Percentiles rank a stretch among this genome's conserved stretches.
These are phyloP conservation scores for Homalodisca vitripennis DNA, from an alignment of 1,140 invertebrate genomes.

Conservation along the genomic window DNA sequence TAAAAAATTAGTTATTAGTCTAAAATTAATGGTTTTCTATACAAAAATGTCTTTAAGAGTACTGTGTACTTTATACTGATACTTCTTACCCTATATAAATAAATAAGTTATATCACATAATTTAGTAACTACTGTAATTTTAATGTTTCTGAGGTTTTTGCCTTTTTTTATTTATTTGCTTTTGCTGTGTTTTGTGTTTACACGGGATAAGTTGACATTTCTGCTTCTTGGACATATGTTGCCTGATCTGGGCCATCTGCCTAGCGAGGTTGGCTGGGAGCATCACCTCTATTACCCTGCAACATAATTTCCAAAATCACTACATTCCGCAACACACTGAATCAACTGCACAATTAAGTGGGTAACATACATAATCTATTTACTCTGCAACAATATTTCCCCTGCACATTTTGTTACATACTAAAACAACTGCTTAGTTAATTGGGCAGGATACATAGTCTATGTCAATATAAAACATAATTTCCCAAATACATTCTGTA, in stretches of 20 bases:
- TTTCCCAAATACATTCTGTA: too few relatives aligned
- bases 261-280: conserved; percentile 37
- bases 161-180: conserved; percentile 1
- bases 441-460: too few relatives aligned
- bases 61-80: too few relatives aligned
- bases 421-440: neutral
- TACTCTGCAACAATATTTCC: neutral
- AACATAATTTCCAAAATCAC: too few relatives aligned
- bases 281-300: conserved; percentile 39
- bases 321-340: too few relatives aligned
- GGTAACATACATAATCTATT: neutral
- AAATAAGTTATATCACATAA: too few relatives aligned
- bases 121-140: neutral
- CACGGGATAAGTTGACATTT: conserved; percentile 40
- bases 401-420: neutral
- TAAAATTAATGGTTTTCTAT: too few relatives aligned
- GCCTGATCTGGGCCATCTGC: conserved; percentile 37
- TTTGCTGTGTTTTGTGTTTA: conserved; percentile 23
- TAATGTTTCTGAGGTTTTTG: neutral
- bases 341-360: too few relatives aligned
- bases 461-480: too few relatives aligned
- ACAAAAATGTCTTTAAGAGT: too few relatives aligned
- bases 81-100: too few relatives aligned
- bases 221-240: conserved; percentile 33
- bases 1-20: too few relatives aligned